These are phyloP conservation scores for Lepisosteus oculatus DNA, from an alignment of 2,113 vertebrate species.

Conservation along the genomic window DNA sequence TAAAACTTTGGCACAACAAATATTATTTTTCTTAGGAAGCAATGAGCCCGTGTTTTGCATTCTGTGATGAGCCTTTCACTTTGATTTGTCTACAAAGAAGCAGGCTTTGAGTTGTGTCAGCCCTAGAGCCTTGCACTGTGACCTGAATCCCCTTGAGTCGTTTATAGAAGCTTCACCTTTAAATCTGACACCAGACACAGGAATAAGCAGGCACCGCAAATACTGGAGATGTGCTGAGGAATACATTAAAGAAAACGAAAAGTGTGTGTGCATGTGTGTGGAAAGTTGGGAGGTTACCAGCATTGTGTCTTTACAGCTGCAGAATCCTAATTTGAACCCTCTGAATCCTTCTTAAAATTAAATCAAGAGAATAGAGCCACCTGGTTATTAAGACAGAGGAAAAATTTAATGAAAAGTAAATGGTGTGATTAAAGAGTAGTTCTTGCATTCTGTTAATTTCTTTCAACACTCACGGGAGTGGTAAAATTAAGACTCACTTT, in stretches of 20 bases:
- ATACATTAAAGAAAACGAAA: constrained; percentile 45
- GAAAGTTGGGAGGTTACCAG: neutral
- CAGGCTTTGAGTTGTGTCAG: neutral
- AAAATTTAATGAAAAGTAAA: too few relatives aligned
- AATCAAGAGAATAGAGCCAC: too few relatives aligned
- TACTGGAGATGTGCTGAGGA: constrained; percentile 54
- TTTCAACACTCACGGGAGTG: too few relatives aligned
- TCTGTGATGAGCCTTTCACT: neutral
- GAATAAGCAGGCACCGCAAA: constrained; percentile 43
- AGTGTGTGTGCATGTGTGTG: neutral
- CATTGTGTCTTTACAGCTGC: too few relatives aligned
- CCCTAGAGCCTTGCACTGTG: neutral
- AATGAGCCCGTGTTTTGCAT: neutral
- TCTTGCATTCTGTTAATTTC: too few relatives aligned
- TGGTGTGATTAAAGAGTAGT: too few relatives aligned
- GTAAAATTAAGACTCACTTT: too few relatives aligned
- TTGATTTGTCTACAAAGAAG: neutral
- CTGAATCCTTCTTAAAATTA: too few relatives aligned
- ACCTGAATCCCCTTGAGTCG: constrained; percentile 18
- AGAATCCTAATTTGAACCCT: too few relatives aligned
- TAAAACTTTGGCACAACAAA: too few relatives aligned
- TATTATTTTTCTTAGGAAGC: neutral
- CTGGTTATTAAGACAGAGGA: too few relatives aligned
- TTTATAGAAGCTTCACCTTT: constrained; percentile 48
- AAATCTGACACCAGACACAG: constrained; percentile 45